Percentiles rank a stretch among this genome's conserved stretches.
Conservation (phyloP, 1,140 invertebrate species). For the Anastrepha obliqua region DNA sequence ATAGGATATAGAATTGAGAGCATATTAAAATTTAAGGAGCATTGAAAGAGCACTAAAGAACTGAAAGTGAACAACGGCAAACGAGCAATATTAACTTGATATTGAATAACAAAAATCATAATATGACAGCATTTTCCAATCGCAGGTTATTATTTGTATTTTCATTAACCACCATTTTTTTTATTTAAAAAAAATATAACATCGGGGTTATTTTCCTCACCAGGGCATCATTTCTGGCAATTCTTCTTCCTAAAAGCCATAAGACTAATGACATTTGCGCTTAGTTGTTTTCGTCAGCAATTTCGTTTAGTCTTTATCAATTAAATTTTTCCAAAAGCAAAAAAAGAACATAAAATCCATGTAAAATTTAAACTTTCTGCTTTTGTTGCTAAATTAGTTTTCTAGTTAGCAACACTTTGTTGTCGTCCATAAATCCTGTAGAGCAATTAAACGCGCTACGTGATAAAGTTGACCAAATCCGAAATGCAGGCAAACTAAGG, state of each 20-base stretch:
- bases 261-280: too few relatives aligned
- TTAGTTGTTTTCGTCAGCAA: background rate
- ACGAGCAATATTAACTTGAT: too few relatives aligned
- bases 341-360: background rate
- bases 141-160: too few relatives aligned
- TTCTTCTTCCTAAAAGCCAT: too few relatives aligned
- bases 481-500: background rate
- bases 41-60: too few relatives aligned
- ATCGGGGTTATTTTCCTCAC: too few relatives aligned
- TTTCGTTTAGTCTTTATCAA: background rate
- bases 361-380: background rate
- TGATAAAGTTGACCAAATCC: slow-evolving; percentile 42
- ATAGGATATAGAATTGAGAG: background rate
- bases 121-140: too few relatives aligned
- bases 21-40: background rate
- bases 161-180: too few relatives aligned
- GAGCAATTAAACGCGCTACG: slow-evolving; percentile 49
- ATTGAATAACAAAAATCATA: too few relatives aligned
- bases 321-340: background rate
- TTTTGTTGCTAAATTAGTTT: slow-evolving; percentile 38
- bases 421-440: slow-evolving; percentile 32
- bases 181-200: too few relatives aligned
- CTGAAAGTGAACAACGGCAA: too few relatives aligned
- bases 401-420: slow-evolving; percentile 45
- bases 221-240: too few relatives aligned